phyloP scores from a whole-genome alignment of 2,113 vertebrate genomes.

The Spilogale gracilis region DNA sequence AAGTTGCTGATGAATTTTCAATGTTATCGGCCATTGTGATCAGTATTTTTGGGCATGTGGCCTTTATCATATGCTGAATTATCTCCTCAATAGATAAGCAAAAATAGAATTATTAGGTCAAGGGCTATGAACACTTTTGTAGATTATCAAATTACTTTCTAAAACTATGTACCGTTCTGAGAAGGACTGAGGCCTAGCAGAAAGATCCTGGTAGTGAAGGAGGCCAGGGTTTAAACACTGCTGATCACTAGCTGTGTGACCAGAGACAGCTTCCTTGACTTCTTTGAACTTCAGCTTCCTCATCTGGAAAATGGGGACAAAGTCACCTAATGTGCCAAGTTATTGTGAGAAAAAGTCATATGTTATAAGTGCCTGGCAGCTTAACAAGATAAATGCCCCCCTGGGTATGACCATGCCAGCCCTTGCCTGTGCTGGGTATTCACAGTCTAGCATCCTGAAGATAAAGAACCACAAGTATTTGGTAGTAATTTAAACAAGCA shows the following conservation, averaged over 20 bases:
- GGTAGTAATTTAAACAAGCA: neutral
- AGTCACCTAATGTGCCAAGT: neutral
- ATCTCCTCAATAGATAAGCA: neutral
- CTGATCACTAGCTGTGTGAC: neutral
- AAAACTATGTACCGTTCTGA: neutral
- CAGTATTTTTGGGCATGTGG: neutral
- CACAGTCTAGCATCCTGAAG: neutral
- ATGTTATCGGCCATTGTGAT: neutral
- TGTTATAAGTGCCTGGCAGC: neutral
- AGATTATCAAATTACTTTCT: neutral
- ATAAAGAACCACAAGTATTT: neutral
- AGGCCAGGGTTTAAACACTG: neutral
- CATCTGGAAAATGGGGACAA: neutral
- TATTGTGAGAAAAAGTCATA: neutral
- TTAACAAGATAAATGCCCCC: neutral
- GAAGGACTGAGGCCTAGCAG: neutral
- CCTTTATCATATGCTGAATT: neutral
- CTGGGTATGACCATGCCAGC: neutral
- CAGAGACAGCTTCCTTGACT: neutral
- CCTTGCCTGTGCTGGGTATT: neutral
- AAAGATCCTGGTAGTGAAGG: neutral
- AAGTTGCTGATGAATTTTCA: constrained; percentile 46
- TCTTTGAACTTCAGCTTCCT: constrained; percentile 20
- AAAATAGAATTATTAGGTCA: constrained; percentile 14
- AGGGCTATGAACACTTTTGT: neutral